A percentile compares a stretch with the other conserved stretches of the same genome.
These are phyloP conservation scores for Copsychus sechellarum DNA, from an alignment of 2,113 vertebrate species.

Conservation along the genomic window DNA sequence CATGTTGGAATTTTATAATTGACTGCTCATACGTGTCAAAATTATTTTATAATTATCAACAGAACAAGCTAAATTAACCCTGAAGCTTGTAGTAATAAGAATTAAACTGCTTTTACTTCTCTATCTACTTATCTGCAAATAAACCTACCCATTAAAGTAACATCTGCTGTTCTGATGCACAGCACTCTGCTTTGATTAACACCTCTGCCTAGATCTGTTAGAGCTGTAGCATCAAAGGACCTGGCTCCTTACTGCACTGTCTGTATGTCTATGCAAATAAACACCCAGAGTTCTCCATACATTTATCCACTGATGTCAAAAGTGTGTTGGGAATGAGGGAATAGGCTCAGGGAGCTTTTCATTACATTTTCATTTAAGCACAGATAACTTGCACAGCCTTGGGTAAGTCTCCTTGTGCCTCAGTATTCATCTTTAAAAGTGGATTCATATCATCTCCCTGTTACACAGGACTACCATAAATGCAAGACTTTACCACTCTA, in stretches of 20 bases:
- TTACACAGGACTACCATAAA: background rate
- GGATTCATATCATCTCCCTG: background rate
- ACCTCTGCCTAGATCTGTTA: background rate
- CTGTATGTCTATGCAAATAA: background rate
- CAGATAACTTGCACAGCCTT: background rate
- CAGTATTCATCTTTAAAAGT: background rate
- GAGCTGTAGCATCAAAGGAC: background rate
- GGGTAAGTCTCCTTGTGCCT: background rate
- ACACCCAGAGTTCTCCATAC: background rate
- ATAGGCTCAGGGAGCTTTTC: background rate
- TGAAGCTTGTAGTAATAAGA: background rate
- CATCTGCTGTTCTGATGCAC: background rate
- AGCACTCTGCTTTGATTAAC: background rate
- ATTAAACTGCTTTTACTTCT: conserved; percentile 14
- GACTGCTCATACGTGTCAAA: background rate
- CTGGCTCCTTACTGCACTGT: background rate
- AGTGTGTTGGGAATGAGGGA: background rate
- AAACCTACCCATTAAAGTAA: background rate
- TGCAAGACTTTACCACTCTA: background rate
- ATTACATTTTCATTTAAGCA: background rate
- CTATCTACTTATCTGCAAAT: background rate
- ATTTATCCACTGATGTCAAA: background rate
- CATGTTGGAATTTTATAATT: conserved; percentile 36
- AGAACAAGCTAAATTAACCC: conserved; percentile 32
- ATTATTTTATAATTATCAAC: background rate